Base-by-base conservation (phyloP, 1,140 invertebrate genomes). In the Drosophila ironensis region DNA sequence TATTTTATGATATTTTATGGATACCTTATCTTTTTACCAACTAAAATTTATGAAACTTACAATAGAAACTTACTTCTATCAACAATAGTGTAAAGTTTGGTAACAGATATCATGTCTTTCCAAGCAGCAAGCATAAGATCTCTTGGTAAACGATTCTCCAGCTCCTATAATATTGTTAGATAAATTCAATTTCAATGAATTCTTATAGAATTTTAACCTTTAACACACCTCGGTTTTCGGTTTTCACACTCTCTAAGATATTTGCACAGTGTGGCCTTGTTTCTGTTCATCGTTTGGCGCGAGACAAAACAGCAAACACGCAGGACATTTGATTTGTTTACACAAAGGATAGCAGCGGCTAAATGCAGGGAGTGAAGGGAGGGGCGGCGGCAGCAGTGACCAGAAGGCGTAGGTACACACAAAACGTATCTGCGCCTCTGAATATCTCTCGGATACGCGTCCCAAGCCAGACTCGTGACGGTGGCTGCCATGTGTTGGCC, bases 281-380 rank as follows among this genome's bases (percentile, higher is more conserved):
- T 46, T 12, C 19, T 50, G 24, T 17, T 63, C 56, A 48, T 63
- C 60, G 57, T 63, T 53, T 68, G 48, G 60, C 64, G 64, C 48
- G 48, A 64, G 72, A 48, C 46, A 50, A 64, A 68, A 77, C 72
- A 64, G 51, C 77, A 84, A 78, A 78, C 69, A 69, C 57, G 68
- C 57, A 41, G 50, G 44, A 53, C 68, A 73, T 84, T 84, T 82
- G 78, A 84, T 84, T 82, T 82, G 77, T 82, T 82, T 82, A 84
- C 69, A 59, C 68, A 69, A 77, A 72, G 61, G 51, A 72, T 54
- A 41, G 47, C 42, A 48, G 30, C 27, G 30, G 72, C 48, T 12
- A 14, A 37, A 14, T 14, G 33, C 12, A 37, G 14, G 33, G 33
- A 37, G 12, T 17, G 52, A 17, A 20, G 27, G 7, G 4, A 22